These are phyloP conservation scores for Keiferia lycopersicella DNA, from an alignment of 2,888 invertebrate species.

Conservation along the genomic window DNA sequence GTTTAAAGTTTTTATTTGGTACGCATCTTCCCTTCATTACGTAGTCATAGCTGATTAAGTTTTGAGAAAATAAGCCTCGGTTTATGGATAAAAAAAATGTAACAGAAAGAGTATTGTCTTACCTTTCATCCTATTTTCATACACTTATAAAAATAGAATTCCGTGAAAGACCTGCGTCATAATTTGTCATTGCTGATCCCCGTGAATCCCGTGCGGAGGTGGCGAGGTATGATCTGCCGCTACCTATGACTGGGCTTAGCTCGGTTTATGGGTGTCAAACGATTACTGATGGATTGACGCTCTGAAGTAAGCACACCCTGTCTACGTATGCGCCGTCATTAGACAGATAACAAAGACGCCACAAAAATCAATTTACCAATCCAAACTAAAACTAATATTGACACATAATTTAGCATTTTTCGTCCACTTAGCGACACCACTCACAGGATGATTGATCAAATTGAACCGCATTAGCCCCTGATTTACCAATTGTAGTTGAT, in stretches of 20 bases:
- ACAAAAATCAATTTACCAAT: too few relatives aligned
- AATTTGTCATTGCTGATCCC: neutral
- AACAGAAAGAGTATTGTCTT: neutral
- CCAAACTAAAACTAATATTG: neutral
- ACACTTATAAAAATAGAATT: neutral
- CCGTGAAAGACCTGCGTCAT: neutral
- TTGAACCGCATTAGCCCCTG: conserved; percentile 2
- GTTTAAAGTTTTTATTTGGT: conserved; percentile 10
- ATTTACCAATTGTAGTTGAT: conserved; percentile 23
- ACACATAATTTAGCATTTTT: neutral
- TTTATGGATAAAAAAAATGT: neutral
- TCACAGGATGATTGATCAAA: neutral
- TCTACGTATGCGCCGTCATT: neutral
- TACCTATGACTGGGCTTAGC: neutral
- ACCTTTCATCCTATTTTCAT: neutral
- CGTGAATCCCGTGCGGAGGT: neutral
- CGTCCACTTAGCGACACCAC: neutral
- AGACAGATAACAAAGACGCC: too few relatives aligned
- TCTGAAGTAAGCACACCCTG: neutral
- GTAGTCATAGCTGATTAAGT: conserved; percentile 8
- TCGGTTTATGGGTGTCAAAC: neutral
- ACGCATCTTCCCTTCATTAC: conserved; percentile 7
- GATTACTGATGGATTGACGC: neutral
- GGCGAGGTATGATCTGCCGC: neutral
- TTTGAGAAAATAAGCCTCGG: neutral